Conservation (phyloP, 2,888 invertebrate genomes). For the Standfussiana lucernea region DNA sequence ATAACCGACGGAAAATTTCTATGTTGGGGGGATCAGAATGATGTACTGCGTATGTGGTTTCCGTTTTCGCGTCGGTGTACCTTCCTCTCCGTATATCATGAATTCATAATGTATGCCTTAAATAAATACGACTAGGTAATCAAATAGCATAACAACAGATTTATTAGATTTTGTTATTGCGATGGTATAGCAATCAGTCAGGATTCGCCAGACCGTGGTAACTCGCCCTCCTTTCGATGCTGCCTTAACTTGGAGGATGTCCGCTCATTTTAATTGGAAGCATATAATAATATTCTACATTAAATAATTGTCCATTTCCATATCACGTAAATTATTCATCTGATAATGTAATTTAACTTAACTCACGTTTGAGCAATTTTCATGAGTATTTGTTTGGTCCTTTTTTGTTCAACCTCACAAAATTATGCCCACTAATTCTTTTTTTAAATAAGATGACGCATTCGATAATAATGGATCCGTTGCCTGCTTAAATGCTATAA, state of each 20-base stretch:
- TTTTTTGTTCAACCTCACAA: conserved; percentile 31
- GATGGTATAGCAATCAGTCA: conserved; percentile 43
- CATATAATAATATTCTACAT: conserved; percentile 42
- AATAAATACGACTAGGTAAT: neutral
- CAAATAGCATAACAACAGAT: conserved; percentile 5
- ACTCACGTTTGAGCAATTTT: conserved; percentile 32
- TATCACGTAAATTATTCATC: conserved; percentile 20
- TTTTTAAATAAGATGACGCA: conserved; percentile 15
- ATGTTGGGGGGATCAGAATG: too few species aligned
- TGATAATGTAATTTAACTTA: conserved; percentile 8
- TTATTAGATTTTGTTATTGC: conserved; percentile 45
- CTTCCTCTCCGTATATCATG: too few species aligned
- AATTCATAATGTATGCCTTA: neutral
- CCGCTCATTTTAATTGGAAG: conserved; percentile 62
- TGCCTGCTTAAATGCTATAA: conserved; percentile 4
- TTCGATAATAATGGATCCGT: conserved; percentile 16
- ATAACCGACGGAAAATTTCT: too few species aligned
- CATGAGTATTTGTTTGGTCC: neutral
- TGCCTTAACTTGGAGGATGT: conserved; percentile 59
- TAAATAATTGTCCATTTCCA: conserved; percentile 58
- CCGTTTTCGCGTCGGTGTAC: too few species aligned
- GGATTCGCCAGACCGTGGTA: conserved; percentile 59
- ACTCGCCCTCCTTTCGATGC: conserved; percentile 58
- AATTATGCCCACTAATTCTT: conserved; percentile 29
- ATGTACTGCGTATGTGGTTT: too few species aligned